phyloP scores from a whole-genome alignment of 1,140 invertebrate species.

The Pseudobourletiella spinata region DNA sequence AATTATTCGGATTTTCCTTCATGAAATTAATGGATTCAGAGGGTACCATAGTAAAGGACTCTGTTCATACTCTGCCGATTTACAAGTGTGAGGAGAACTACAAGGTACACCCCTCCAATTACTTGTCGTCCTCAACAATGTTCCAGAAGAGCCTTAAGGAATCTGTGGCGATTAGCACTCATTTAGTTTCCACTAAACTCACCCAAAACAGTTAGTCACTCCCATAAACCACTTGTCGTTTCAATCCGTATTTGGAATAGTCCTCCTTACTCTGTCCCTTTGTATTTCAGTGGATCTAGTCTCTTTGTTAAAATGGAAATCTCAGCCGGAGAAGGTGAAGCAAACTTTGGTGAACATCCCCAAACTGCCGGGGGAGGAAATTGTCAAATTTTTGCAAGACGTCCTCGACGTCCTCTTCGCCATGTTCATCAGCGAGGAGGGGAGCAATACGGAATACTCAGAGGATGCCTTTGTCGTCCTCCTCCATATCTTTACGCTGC shows the following conservation, averaged over 20 bases:
- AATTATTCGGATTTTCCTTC: conserved; percentile 86
- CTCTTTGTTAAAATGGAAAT: conserved; percentile 81
- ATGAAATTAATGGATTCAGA: conserved; percentile 79
- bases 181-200: conserved; percentile 87
- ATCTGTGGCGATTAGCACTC: conserved; percentile 65
- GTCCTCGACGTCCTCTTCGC: conserved; percentile 89
- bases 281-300: conserved; percentile 65
- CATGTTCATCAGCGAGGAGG: conserved; percentile 88
- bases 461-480: conserved; percentile 67
- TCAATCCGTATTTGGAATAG: too few relatives aligned
- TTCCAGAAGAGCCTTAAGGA: conserved; percentile 78
- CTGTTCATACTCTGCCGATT: conserved; percentile 75
- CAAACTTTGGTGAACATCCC: conserved; percentile 67
- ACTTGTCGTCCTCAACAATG: conserved; percentile 35
- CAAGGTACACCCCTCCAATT: conserved; percentile 14
- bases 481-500: conserved; percentile 73
- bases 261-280: too few relatives aligned
- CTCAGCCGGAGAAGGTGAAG: conserved; percentile 57
- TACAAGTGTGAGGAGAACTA: conserved; percentile 78
- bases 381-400: conserved; percentile 95
- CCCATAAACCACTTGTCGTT: too few relatives aligned
- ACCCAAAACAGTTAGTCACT: conserved; percentile 76
- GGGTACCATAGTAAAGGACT: conserved; percentile 75
- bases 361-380: conserved; percentile 72
- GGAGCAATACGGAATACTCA: conserved; percentile 65